phyloP scores from a whole-genome alignment of 2,113 vertebrate genomes.

The Menura novaehollandiae region DNA sequence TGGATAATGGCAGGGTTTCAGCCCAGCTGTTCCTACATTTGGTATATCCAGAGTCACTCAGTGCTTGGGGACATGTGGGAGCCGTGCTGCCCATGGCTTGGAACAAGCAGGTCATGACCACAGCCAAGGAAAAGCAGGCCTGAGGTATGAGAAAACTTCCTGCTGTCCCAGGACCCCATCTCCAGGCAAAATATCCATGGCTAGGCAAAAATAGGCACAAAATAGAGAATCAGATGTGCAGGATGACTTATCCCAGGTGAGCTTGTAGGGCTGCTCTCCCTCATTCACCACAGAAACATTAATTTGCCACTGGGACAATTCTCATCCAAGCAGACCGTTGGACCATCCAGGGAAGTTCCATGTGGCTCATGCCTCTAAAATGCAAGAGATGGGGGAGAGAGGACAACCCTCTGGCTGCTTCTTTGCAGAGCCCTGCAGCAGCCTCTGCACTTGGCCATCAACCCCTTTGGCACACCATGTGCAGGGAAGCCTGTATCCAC shows the following conservation, averaged over 20 bases:
- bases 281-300: not conserved
- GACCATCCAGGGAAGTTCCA: not conserved
- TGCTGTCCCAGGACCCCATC: not conserved
- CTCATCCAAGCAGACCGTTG: not conserved
- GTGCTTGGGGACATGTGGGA: not conserved
- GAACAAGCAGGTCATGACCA: not conserved
- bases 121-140: not conserved
- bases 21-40: not conserved
- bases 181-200: not conserved
- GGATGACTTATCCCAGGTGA: not conserved
- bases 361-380: not conserved
- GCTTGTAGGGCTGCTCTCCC: not conserved
- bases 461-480: rapidly evolving
- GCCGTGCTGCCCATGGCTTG: rapidly evolving
- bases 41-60: not conserved
- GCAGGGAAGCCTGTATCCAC: not conserved
- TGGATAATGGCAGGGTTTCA: not conserved
- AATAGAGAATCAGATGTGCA: rapidly evolving
- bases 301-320: not conserved
- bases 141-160: not conserved
- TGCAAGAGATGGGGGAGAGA: not conserved
- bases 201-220: not conserved
- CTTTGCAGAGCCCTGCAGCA: not conserved
- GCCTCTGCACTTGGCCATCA: not conserved
- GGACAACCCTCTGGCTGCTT: not conserved